Conservation (phyloP, 2,888 invertebrate genomes). For the Seladonia tumulorum region DNA sequence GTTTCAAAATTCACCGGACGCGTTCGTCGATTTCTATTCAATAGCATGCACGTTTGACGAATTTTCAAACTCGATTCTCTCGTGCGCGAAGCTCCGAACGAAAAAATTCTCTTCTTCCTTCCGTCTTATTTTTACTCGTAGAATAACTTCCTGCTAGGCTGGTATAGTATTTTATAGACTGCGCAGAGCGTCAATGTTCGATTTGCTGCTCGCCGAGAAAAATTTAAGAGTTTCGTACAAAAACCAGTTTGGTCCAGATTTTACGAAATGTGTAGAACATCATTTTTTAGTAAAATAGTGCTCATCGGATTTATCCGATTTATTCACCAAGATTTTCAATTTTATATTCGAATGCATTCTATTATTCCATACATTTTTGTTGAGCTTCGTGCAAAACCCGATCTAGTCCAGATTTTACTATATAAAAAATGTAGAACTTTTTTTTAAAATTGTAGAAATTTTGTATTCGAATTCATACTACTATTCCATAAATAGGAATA, state of each 20-base stretch:
- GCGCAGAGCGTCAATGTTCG: not conserved
- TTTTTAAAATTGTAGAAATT: no score
- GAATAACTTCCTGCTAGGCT: not conserved
- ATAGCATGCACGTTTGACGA: not conserved
- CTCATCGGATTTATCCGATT: not conserved
- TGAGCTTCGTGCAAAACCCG: no score
- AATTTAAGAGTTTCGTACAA: not conserved
- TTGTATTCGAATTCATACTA: no score
- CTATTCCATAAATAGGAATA: no score
- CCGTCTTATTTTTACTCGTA: not conserved
- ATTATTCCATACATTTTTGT: no score
- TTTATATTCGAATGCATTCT: no score
- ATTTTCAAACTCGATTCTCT: conserved; percentile 2
- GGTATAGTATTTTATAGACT: not conserved
- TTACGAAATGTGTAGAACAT: not conserved
- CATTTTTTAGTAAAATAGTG: not conserved
- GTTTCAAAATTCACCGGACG: not conserved
- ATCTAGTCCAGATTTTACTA: no score
- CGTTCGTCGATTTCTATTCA: not conserved
- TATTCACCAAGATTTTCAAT: no score
- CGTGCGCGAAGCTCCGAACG: not conserved
- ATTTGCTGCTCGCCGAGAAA: not conserved
- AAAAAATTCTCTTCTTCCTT: not conserved
- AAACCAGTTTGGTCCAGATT: not conserved
- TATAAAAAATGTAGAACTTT: no score